Base-by-base conservation (phyloP, 2,797 vertebrate genomes). In the Micrastur ruficollis region DNA sequence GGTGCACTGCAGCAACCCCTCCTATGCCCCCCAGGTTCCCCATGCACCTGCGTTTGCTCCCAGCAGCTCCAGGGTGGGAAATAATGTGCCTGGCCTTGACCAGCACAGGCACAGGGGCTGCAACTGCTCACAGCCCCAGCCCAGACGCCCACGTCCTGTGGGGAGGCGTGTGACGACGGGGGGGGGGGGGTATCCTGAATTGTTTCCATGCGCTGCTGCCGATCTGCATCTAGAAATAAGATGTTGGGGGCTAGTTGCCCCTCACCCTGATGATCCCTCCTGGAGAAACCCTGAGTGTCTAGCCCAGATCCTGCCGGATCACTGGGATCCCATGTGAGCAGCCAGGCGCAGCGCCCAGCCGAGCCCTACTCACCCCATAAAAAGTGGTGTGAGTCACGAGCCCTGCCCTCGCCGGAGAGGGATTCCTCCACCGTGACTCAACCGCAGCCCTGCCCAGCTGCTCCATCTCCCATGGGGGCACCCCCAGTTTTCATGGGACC, bases 231-330 rank as follows among this genome's bases (percentile, higher is more conserved):
- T 12, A 31, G 40, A 72, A 61, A 22, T 15, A 47, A 29, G 59
- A 20, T 5, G 27, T 0, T 7, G 58, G 70, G 63, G 46, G 32
- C 15, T 22, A 46, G 34, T 11, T 31, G 8, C n/a, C 38, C 49
- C 81, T 52, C 31, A 6, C 11, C 38, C 11, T 7, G 27, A 31
- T 38, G 52, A 52, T 70, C 42, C 2, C 6, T 29, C 25, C 20
- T 15, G n/a, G 27, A n/a, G 9, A 38, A 5, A 50, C 3, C 38
- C 44, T 14, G 6, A 23, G 8, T 27, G 3, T 4, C 26, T 12
- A 5, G 2, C 21, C 47, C 1, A 0, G 11, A 31, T 52, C 20
- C 63, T 3, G 2, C 8, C 4, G 3, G 11, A 4, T 44, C 4
- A 1, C 22, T 12, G 42, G 73, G 42, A 62, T 75, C 7, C 82